phyloP scores from a whole-genome alignment of 2,797 vertebrate genomes.

The Hippocampus kuda region DNA sequence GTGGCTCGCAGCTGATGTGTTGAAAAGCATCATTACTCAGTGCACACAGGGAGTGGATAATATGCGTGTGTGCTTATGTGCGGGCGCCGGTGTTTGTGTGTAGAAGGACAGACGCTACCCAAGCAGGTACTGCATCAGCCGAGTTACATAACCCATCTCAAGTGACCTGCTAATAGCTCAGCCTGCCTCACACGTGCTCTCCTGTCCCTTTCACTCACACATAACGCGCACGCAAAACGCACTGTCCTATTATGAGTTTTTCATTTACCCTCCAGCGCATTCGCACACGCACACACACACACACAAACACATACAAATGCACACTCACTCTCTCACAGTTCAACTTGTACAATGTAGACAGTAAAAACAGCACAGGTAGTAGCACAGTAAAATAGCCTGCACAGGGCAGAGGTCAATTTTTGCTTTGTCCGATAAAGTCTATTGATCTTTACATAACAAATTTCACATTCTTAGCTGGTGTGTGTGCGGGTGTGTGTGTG shows the following conservation, averaged over 20 bases:
- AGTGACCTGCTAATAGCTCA: conserved; percentile 71
- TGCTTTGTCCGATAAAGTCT: conserved; percentile 2
- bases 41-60: conserved; percentile 23
- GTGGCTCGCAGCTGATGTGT: conserved; percentile 17
- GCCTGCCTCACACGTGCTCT: conserved; percentile 65
- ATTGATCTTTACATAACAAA: background rate
- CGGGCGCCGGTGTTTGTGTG: conserved; percentile 50
- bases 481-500: no score
- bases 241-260: conserved; percentile 42
- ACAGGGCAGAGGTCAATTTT: conserved; percentile 26
- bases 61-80: conserved; percentile 31
- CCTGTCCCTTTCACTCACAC: conserved; percentile 38
- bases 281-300: conserved; percentile 4
- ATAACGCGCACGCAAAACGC: conserved; percentile 37
- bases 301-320: background rate
- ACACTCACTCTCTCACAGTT: no score
- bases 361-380: conserved; percentile 6
- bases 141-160: conserved; percentile 72
- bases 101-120: conserved; percentile 46
- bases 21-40: conserved; percentile 41
- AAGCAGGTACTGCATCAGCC: conserved; percentile 64
- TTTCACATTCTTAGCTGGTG: background rate
- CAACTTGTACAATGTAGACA: conserved; percentile 12
- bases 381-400: conserved; percentile 3
- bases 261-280: conserved; percentile 47